Percentiles rank a stretch among this genome's conserved stretches.
phyloP scores from a whole-genome alignment of 1,140 invertebrate species.

The Thalassaphorura encarpata region DNA sequence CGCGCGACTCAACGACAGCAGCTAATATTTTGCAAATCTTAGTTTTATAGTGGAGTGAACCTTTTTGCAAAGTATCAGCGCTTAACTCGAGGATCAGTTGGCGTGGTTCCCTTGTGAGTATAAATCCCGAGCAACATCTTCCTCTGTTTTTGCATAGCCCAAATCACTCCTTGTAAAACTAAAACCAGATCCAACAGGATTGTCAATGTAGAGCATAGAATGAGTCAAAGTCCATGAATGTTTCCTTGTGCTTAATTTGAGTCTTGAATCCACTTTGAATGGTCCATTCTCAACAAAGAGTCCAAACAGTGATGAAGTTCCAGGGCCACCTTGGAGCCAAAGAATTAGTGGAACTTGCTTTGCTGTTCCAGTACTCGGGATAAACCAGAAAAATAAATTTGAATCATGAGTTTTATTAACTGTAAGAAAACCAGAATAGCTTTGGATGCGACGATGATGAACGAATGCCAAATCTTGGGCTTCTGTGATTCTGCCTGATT shows the following conservation, averaged over 20 bases:
- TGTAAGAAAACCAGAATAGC: too few relatives aligned
- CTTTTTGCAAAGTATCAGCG: too few relatives aligned
- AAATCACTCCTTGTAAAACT: slow-evolving; percentile 56
- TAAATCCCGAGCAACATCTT: slow-evolving; percentile 54
- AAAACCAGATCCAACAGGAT: slow-evolving; percentile 47
- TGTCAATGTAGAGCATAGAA: slow-evolving; percentile 45
- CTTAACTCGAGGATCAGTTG: too few relatives aligned
- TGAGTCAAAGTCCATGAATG: slow-evolving; percentile 42
- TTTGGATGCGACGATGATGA: neutral
- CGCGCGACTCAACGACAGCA: too few relatives aligned
- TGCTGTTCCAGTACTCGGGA: slow-evolving; percentile 30
- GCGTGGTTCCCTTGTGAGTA: too few relatives aligned
- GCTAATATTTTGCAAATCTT: too few relatives aligned
- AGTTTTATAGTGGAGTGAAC: too few relatives aligned
- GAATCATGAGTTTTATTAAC: too few relatives aligned
- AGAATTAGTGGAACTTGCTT: slow-evolving; percentile 40
- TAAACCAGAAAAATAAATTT: slow-evolving; percentile 5
- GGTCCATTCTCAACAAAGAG: slow-evolving; percentile 47
- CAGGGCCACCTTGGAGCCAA: slow-evolving; percentile 43
- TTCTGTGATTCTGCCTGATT: neutral
- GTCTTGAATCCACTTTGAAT: slow-evolving; percentile 36
- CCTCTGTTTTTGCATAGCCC: slow-evolving; percentile 54
- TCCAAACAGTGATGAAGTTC: slow-evolving; percentile 44
- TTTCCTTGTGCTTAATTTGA: slow-evolving; percentile 34
- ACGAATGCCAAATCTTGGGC: neutral